Evolutionary conservation across 1,140 invertebrate genomes (phyloP).

Genomic region (Drusus annulatus): DNA sequence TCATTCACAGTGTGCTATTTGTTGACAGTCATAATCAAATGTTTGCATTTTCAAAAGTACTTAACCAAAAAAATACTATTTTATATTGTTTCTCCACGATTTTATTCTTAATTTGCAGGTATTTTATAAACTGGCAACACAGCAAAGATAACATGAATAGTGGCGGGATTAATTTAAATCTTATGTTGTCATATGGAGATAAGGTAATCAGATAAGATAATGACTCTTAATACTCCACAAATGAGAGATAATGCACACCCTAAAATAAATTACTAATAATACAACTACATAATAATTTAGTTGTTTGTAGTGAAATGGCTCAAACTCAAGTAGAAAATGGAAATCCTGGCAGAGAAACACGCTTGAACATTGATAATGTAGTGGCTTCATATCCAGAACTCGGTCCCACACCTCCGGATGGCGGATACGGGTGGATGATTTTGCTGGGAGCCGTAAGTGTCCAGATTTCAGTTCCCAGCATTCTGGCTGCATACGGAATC

Average conservation of each 20-base stretch:
- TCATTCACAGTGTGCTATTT: no score
- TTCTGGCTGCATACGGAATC: slow-evolving; percentile 72
- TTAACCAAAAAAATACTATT: no score
- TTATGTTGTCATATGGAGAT: slow-evolving; percentile 9
- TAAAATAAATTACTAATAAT: slow-evolving; percentile 20
- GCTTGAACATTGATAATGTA: slow-evolving; percentile 68
- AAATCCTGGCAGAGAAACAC: neutral
- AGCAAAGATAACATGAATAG: neutral
- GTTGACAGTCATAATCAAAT: no score
- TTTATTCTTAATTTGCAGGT: no score
- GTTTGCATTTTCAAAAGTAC: no score
- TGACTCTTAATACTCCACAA: slow-evolving; percentile 3
- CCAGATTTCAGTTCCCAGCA: slow-evolving; percentile 72
- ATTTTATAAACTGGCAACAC: neutral
- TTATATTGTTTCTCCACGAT: no score
- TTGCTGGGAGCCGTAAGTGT: slow-evolving; percentile 73
- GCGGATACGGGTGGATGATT: slow-evolving; percentile 77
- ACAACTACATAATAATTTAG: neutral
- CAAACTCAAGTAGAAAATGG: slow-evolving; percentile 4
- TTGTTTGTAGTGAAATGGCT: neutral
- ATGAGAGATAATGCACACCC: slow-evolving; percentile 34
- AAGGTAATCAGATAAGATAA: slow-evolving; percentile 39
- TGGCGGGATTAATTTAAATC: slow-evolving; percentile 33
- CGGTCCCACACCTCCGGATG: slow-evolving; percentile 75
- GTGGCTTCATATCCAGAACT: slow-evolving; percentile 76